These are phyloP conservation scores for Crocidura indochinensis DNA, from an alignment of 2,797 vertebrate species.

Conservation along the genomic window DNA sequence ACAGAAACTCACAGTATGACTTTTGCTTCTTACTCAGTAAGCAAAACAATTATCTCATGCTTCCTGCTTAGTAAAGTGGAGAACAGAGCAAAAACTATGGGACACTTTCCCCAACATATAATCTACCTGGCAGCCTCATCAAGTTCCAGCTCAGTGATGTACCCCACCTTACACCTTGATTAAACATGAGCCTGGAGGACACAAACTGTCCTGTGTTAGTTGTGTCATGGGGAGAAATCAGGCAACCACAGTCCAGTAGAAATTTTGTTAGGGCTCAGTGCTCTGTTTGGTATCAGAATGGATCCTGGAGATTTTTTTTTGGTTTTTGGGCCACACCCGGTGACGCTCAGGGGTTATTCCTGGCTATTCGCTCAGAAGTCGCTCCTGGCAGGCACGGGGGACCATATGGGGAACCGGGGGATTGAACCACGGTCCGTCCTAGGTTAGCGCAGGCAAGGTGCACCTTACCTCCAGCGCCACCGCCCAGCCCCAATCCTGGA, in stretches of 20 bases:
- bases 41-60: constrained; percentile 54
- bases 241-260: fast-evolving
- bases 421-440: too few species aligned
- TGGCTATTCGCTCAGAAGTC: too few species aligned
- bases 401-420: too few species aligned
- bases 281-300: background rate
- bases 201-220: background rate
- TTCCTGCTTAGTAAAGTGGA: background rate
- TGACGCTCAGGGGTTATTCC: too few species aligned
- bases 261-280: background rate
- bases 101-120: background rate
- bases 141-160: background rate
- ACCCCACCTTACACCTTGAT: background rate
- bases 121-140: background rate
- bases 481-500: too few species aligned
- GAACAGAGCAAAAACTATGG: constrained; percentile 12
- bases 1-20: constrained; percentile 63
- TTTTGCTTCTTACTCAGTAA: constrained; percentile 47
- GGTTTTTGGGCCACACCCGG: too few species aligned
- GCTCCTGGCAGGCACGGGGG: too few species aligned
- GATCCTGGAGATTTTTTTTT: constrained; percentile 2
- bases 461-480: too few species aligned
- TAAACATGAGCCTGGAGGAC: background rate
- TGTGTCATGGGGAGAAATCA: background rate
- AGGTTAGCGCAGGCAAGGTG: too few species aligned